Percentiles rank a stretch among this genome's conserved stretches.
These are phyloP conservation scores for Clepsis dumicolana DNA, from an alignment of 2,888 invertebrate genomes.

Conservation along the genomic window DNA sequence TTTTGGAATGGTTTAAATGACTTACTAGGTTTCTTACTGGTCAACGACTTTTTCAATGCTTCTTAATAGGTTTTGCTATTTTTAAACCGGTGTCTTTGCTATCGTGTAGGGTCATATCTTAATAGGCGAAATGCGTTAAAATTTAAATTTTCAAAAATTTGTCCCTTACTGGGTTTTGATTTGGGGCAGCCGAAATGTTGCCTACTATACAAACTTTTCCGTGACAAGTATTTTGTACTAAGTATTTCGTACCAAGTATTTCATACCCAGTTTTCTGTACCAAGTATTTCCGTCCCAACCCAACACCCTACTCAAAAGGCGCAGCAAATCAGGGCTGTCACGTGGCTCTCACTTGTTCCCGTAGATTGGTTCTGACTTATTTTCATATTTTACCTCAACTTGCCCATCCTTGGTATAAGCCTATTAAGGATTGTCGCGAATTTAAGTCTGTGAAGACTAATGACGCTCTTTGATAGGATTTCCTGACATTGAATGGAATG, in stretches of 20 bases:
- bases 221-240: not conserved
- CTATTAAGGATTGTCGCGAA: not conserved
- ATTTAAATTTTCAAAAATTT: no score
- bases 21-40: no score
- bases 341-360: slow-evolving; percentile 13
- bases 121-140: no score
- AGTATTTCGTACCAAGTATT: not conserved
- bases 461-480: not conserved
- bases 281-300: slow-evolving; percentile 15
- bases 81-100: no score
- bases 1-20: no score
- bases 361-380: slow-evolving; percentile 32
- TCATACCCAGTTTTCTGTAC: slow-evolving; percentile 2
- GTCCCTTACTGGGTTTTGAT: no score
- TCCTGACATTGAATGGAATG: not conserved
- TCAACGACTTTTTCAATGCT: no score
- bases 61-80: no score
- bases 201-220: not conserved
- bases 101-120: no score
- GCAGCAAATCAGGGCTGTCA: slow-evolving; percentile 23
- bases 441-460: slow-evolving; percentile 1
- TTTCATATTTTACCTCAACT: slow-evolving; percentile 30
- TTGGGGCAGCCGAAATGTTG: no score
- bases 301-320: not conserved
- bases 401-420: slow-evolving; percentile 4